These are phyloP conservation scores for Meles meles DNA, from an alignment of 2,113 vertebrate genomes.

Conservation along the genomic window DNA sequence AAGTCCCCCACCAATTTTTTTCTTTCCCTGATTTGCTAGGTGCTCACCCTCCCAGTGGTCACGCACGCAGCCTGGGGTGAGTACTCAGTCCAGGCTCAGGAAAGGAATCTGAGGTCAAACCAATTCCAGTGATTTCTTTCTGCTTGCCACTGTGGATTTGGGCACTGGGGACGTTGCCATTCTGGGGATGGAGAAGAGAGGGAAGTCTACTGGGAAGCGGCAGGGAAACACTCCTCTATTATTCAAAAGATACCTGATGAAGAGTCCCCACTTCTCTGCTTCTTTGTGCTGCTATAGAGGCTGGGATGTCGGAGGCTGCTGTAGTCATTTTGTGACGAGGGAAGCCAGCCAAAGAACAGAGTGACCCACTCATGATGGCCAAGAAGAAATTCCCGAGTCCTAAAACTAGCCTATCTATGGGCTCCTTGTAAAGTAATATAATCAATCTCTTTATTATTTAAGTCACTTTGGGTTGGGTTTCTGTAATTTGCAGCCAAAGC, in stretches of 20 bases:
- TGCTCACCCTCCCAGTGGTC: neutral
- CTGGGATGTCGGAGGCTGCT: neutral
- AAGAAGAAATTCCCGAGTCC: neutral
- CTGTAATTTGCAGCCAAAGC: neutral
- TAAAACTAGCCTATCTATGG: neutral
- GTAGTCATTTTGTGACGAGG: neutral
- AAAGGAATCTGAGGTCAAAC: neutral
- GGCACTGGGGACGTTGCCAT: neutral
- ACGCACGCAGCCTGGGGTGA: neutral
- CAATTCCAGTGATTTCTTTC: neutral
- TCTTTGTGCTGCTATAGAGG: neutral
- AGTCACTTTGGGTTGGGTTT: neutral
- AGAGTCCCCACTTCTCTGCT: neutral
- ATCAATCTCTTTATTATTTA: neutral
- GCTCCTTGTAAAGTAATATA: neutral
- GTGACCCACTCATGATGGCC: neutral
- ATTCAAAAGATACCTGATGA: neutral
- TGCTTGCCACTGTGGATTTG: neutral
- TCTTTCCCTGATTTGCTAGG: neutral
- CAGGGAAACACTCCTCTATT: neutral
- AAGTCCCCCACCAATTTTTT: neutral
- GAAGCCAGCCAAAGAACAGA: neutral
- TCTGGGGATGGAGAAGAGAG: neutral
- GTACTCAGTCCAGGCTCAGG: neutral
- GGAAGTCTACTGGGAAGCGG: neutral